Evolutionary conservation across 2,888 invertebrate species (phyloP), one percentile per base, ranked within the genome.

Genomic region (Sesia apiformis): DNA sequence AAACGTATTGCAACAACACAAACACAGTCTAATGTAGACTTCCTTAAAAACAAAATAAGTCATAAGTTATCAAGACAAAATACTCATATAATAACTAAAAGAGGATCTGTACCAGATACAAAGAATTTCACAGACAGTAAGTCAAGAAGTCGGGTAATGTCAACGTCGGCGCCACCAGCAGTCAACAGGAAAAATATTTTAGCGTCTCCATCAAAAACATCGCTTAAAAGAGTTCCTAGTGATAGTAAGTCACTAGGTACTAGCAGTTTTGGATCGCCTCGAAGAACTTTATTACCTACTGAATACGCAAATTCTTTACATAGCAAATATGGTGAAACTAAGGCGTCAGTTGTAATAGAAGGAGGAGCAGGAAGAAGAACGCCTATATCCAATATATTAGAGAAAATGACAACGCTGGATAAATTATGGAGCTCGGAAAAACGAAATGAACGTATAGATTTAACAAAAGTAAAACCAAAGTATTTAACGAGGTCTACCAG

Each of bases 31-130:
- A 93, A 92, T 67, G 91, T 93, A 0, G 91, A 92, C 61, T 91
- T 90, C 65, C 71, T 93, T 0, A 91, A 91, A 67, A 92, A 93
- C 56, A 91, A 92, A 81, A 90, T 93, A 57, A 91, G 90, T 57
- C 84, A 90, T 58, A 93, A 92, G 67, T 72, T 93, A 42, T 87
- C 88, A 3, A 78, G 89, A 59, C 86, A 89, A 68, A 86, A 85
- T 57, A 89, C 89, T 41, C 89, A 89, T 51, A 79, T 84, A 49
- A 76, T 89, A 56, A 68, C 69, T 56, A 71, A 74, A 67, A 54
- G 57, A 59, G 55, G 54, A 7, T 51, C 55, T 43, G 57, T 60
- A 4, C 57, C 63, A 41, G 61, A 66, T 41, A 69, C 41, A 66
- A 68, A 58, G 65, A 63, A 53, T 62, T 61, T 57, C 57, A 40